These are phyloP conservation scores for Pantherophis guttatus DNA, from an alignment of 2,113 vertebrate species.

Conservation along the genomic window DNA sequence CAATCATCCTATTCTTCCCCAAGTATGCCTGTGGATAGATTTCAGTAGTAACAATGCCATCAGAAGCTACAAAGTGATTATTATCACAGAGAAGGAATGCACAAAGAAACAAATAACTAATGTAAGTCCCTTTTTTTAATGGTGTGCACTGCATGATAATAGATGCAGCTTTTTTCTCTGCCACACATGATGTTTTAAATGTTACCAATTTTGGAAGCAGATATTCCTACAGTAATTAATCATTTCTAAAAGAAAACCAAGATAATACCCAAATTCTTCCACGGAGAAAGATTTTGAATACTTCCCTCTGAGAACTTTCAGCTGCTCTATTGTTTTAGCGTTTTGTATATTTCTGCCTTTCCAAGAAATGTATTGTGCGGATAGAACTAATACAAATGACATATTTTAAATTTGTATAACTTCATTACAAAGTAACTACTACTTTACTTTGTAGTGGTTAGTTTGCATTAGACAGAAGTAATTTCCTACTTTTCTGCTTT, in stretches of 20 bases:
- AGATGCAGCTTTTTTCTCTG: constrained; percentile 10
- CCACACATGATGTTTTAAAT: constrained; percentile 12
- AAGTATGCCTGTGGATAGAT: not conserved
- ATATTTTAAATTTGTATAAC: constrained; percentile 43
- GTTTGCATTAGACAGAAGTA: constrained; percentile 35
- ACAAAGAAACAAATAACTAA: not conserved
- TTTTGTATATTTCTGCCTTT: constrained; percentile 2
- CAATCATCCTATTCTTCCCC: not conserved
- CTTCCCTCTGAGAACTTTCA: constrained; percentile 34
- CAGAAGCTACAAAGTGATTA: not conserved
- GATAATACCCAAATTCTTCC: constrained; percentile 37
- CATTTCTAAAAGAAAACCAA: constrained; percentile 33
- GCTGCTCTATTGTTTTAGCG: constrained; percentile 25
- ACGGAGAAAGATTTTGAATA: constrained; percentile 41
- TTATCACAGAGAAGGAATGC: not conserved
- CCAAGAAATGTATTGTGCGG: constrained; percentile 39
- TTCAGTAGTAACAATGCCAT: not conserved
- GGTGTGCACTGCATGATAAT: not conserved
- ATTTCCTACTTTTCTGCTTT: not conserved
- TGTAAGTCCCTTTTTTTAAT: not conserved
- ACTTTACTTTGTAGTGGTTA: constrained; percentile 15
- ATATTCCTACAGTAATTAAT: constrained; percentile 37
- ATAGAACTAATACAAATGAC: constrained; percentile 53
- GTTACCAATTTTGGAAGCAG: not conserved
- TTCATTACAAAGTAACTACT: constrained; percentile 50